Evolutionary conservation across 2,113 vertebrate genomes (phyloP).

Genomic region (Rhea pennata): DNA sequence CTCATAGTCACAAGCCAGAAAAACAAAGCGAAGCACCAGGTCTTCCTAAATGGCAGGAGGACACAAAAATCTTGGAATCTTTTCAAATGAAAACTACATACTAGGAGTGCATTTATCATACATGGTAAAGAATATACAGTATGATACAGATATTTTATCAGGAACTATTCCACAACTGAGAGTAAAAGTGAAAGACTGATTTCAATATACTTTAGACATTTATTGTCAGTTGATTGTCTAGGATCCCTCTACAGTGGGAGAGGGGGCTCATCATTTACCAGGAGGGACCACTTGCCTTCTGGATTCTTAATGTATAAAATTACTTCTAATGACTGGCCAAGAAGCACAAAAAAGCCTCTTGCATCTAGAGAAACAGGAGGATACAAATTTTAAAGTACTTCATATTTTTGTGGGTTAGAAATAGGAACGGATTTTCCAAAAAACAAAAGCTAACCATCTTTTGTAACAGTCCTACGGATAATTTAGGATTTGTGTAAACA

Average conservation of each 20-base stretch:
- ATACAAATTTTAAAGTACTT: neutral
- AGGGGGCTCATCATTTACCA: neutral
- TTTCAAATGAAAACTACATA: neutral
- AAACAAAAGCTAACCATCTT: neutral
- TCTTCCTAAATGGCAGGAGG: neutral
- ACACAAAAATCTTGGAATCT: neutral
- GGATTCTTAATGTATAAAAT: neutral
- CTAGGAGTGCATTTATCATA: neutral
- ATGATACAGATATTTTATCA: neutral
- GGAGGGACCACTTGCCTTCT: neutral
- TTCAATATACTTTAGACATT: neutral
- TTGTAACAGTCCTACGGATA: neutral
- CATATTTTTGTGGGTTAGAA: neutral
- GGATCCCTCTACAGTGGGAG: neutral
- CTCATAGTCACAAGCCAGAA: neutral
- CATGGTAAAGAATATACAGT: neutral
- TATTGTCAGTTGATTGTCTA: neutral
- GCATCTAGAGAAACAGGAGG: neutral
- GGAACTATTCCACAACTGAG: neutral
- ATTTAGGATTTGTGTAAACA: neutral
- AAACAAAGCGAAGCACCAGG: neutral
- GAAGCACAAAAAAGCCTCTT: neutral
- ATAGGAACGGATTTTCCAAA: neutral
- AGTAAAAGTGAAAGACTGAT: neutral
- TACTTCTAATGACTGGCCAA: neutral